Percentiles rank a stretch among this genome's conserved stretches.
phyloP scores from a whole-genome alignment of 2,888 invertebrate species.

The Cistogaster globosa region DNA sequence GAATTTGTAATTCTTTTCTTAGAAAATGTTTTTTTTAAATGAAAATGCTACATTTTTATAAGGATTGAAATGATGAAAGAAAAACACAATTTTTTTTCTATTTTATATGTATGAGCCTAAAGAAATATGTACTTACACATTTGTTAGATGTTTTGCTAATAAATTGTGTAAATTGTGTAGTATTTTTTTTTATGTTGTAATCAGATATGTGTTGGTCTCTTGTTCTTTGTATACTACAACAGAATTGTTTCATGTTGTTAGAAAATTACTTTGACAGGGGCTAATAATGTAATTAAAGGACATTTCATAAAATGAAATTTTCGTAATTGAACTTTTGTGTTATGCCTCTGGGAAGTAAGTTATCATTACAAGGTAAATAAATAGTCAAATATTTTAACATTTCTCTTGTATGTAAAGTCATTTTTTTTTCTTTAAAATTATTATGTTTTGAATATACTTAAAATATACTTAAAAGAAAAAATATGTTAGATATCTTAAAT shows the following conservation, averaged over 20 bases:
- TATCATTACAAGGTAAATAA: slow-evolving; percentile 10
- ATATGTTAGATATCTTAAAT: not conserved
- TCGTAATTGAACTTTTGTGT: slow-evolving; percentile 64
- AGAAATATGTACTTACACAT: not conserved
- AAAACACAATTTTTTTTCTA: slow-evolving; percentile 14
- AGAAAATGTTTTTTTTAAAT: slow-evolving; percentile 37
- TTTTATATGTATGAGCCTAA: not conserved
- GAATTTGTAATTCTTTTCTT: slow-evolving; percentile 20
- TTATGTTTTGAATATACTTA: not conserved
- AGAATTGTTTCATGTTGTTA: slow-evolving; percentile 47
- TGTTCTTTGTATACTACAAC: slow-evolving; percentile 20
- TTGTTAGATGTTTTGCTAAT: slow-evolving; percentile 34
- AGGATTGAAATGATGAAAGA: slow-evolving; percentile 23
- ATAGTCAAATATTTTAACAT: slow-evolving; percentile 5
- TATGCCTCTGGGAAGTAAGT: slow-evolving; percentile 43
- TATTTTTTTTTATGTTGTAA: not conserved
- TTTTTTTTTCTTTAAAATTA: not conserved
- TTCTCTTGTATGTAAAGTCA: not conserved
- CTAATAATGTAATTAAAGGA: slow-evolving; percentile 64
- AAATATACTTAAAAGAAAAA: not conserved
- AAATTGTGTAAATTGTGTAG: slow-evolving; percentile 41
- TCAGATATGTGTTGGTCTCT: not conserved
- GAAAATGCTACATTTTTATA: slow-evolving; percentile 51
- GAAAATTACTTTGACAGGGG: slow-evolving; percentile 53
- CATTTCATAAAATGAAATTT: slow-evolving; percentile 59